Evolutionary conservation across 2,797 vertebrate species (phyloP), one percentile per base, ranked within the genome.

Genomic region (Hemibagrus guttatus): DNA sequence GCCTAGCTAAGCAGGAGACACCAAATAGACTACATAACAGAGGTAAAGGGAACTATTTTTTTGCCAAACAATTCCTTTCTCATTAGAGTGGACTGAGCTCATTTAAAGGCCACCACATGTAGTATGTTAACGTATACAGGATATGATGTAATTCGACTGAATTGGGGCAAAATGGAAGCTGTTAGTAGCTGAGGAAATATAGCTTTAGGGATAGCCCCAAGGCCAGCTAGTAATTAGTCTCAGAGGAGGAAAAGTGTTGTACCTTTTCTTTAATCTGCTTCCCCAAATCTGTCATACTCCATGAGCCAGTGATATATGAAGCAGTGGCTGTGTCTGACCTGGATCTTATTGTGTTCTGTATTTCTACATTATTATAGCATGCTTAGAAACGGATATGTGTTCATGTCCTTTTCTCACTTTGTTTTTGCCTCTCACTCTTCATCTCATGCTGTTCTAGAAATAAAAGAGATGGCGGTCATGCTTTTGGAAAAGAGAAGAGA

Each of bases 161-260:
- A 59, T 16, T 71, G 11, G 49, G 66, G 2, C 52, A 56, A 59
- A 80, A 59, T 80, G 49, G 31, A 39, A 39, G 4, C 2, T 11
- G 3, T 79, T 35, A 23, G 4, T 2, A 61, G 6, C 19, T 19
- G 2, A n/a, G n/a, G n/a, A 69, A 7, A 64, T 64, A 21, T 7
- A 31, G 26, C 28, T 31, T 76, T 35, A 79, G 49, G 26, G 2
- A 19, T 31, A 58, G 21, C 74, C 31, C 12, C 13, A 59, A 59
- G 23, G 66, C 21, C 69, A 54, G 79, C 46, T 56, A 64, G 23
- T 59, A 63, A 83, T 78, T 59, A 84, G 21, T 76, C 59, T 83
- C 63, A 69, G 63, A 83, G 74, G 74, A 68, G 49, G 42, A 54
- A 56, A 56, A 66, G 14, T 56, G 8, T 35, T 52, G 42, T 54